These are phyloP conservation scores for Cochlearius cochlearius DNA, from an alignment of 2,113 vertebrate genomes.

Conservation along the genomic window DNA sequence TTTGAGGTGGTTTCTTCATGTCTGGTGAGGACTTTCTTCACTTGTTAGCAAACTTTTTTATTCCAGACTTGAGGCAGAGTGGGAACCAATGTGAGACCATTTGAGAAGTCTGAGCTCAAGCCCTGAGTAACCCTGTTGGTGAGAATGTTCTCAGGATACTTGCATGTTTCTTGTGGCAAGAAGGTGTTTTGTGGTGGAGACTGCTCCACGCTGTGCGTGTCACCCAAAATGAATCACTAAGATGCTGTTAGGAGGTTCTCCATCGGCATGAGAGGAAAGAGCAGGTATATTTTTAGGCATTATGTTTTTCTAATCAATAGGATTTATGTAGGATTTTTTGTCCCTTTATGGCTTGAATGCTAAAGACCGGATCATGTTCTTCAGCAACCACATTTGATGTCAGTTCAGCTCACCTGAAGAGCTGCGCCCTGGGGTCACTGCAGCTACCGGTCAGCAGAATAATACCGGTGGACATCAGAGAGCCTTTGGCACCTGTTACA, in stretches of 20 bases:
- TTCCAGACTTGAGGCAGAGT: not conserved
- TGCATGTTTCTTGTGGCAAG: not conserved
- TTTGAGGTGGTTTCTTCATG: not conserved
- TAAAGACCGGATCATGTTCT: not conserved
- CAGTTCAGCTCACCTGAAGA: not conserved
- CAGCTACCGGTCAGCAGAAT: not conserved
- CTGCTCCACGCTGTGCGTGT: not conserved
- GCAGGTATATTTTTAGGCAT: not conserved
- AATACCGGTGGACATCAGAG: not conserved
- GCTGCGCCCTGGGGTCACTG: not conserved
- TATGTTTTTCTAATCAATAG: not conserved
- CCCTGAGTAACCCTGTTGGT: not conserved
- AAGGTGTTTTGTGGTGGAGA: not conserved
- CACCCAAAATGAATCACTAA: not conserved
- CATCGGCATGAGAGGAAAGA: not conserved
- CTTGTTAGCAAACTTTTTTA: not conserved
- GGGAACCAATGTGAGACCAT: not conserved
- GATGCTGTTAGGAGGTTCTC: not conserved
- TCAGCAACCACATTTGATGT: not conserved
- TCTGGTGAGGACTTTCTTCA: not conserved
- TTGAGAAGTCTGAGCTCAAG: not conserved
- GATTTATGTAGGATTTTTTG: not conserved
- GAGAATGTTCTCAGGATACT: not conserved
- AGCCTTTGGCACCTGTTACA: not conserved
- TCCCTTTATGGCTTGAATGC: not conserved